Percentiles rank a stretch among this genome's conserved stretches.
Conservation (phyloP, 64 coral and sea anemone genomes). For the Pocillopora verrucosa region DNA sequence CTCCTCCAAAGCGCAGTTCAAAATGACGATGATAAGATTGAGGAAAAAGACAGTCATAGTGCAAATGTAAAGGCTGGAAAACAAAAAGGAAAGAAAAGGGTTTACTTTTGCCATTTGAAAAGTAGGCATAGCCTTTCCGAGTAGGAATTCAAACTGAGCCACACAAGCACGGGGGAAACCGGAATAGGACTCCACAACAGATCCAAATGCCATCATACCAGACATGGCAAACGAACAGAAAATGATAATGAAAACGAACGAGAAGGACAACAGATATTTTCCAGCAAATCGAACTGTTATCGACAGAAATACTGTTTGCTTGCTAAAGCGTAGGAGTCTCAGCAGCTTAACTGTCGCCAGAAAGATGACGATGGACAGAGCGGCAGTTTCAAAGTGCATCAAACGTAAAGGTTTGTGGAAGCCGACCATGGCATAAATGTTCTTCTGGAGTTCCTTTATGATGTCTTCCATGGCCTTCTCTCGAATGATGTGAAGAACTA, state of each 20-base stretch:
- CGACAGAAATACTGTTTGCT: conserved; percentile 38
- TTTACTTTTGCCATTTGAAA: conserved; percentile 6
- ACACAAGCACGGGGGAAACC: conserved; percentile 21
- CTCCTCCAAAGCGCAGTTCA: conserved; percentile 21
- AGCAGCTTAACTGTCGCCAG: conserved; percentile 48
- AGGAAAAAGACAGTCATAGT: conserved; percentile 49
- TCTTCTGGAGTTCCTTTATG: conserved; percentile 39
- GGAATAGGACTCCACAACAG: conserved; percentile 35
- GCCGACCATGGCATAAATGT: conserved; percentile 49
- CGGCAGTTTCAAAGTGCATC: conserved; percentile 30
- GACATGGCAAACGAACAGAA: conserved; percentile 45
- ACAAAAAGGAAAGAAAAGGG: not conserved
- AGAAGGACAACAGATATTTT: conserved; percentile 49
- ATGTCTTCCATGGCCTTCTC: conserved; percentile 35
- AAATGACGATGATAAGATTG: conserved; percentile 47
- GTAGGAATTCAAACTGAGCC: conserved; percentile 55
- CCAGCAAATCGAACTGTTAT: conserved; percentile 44
- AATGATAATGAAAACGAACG: conserved; percentile 13
- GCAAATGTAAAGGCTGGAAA: conserved; percentile 42
- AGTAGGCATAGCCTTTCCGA: conserved; percentile 57
- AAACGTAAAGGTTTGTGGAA: conserved; percentile 45
- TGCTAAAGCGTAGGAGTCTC: conserved; percentile 46
- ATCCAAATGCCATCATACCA: conserved; percentile 43
- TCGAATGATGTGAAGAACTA: conserved; percentile 46
- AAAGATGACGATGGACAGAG: conserved; percentile 46